These are phyloP conservation scores for Pica pica DNA, from an alignment of 2,113 vertebrate genomes.

Conservation along the genomic window DNA sequence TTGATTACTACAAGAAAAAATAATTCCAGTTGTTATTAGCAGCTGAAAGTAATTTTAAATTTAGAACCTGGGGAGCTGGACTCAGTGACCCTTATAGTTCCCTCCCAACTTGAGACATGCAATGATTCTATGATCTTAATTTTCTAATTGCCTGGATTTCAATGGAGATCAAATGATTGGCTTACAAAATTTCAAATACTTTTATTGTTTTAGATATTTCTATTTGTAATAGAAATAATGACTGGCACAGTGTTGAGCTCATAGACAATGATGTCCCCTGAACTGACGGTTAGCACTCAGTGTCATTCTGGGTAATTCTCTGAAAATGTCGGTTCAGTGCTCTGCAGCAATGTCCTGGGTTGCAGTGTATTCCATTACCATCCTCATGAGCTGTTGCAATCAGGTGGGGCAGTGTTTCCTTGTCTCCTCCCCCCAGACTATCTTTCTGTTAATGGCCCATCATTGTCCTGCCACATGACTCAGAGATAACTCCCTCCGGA, in stretches of 20 bases:
- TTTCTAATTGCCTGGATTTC: background rate
- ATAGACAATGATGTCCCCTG: background rate
- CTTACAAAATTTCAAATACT: background rate
- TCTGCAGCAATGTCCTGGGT: background rate
- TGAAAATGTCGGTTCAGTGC: background rate
- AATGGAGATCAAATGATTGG: background rate
- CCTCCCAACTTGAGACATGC: background rate
- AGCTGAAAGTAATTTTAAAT: background rate
- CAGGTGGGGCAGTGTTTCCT: no score
- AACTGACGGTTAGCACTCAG: background rate
- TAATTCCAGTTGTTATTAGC: background rate
- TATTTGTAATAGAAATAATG: background rate
- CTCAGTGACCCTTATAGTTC: fast-evolving
- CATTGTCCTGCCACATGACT: no score
- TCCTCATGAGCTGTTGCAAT: no score
- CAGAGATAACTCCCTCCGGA: no score
- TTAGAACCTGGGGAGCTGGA: background rate
- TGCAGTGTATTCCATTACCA: no score
- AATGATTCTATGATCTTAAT: background rate
- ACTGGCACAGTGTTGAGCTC: background rate
- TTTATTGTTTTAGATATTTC: background rate
- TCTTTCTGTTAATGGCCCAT: no score
- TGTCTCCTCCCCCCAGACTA: no score
- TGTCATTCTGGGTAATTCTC: background rate
- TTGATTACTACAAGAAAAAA: background rate